These are phyloP conservation scores for Daboia siamensis DNA, from an alignment of 2,113 vertebrate species.

Conservation along the genomic window DNA sequence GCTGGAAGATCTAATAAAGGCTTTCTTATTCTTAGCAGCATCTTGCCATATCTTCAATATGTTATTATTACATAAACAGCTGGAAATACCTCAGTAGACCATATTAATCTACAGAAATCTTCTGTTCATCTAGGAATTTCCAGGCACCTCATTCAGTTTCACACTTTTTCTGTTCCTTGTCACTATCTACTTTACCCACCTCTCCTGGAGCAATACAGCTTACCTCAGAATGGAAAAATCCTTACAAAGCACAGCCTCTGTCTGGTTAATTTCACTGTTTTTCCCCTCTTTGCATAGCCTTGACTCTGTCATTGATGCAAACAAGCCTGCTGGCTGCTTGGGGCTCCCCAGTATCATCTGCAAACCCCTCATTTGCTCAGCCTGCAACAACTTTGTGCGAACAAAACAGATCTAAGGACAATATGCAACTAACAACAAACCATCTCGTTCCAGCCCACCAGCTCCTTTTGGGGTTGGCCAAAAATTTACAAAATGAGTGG, in stretches of 20 bases:
- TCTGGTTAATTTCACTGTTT: slow-evolving; percentile 33
- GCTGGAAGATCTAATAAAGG: background rate
- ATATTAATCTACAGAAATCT: slow-evolving; percentile 5
- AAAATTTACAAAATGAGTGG: background rate
- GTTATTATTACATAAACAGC: background rate
- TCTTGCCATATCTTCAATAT: background rate
- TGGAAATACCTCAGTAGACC: slow-evolving; percentile 11
- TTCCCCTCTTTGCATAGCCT: background rate
- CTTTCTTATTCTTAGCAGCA: background rate
- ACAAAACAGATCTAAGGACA: slow-evolving; percentile 17
- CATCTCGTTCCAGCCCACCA: background rate
- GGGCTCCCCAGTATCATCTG: slow-evolving; percentile 6
- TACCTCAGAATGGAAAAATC: slow-evolving; percentile 41
- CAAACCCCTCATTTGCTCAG: slow-evolving; percentile 7
- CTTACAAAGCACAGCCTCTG: slow-evolving; percentile 11
- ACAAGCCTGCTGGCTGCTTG: background rate
- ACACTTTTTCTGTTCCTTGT: slow-evolving; percentile 28
- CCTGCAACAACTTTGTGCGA: background rate
- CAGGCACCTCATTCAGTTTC: slow-evolving; percentile 9
- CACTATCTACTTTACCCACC: slow-evolving; percentile 10
- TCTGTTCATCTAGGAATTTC: slow-evolving; percentile 5
- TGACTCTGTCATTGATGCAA: background rate
- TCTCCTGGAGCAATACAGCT: slow-evolving; percentile 4
- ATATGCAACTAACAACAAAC: background rate
- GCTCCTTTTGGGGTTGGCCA: background rate